phyloP scores from a whole-genome alignment of 30 jellyfish, hydroid and myxozoan genomes.

The Aurelia aurita region DNA sequence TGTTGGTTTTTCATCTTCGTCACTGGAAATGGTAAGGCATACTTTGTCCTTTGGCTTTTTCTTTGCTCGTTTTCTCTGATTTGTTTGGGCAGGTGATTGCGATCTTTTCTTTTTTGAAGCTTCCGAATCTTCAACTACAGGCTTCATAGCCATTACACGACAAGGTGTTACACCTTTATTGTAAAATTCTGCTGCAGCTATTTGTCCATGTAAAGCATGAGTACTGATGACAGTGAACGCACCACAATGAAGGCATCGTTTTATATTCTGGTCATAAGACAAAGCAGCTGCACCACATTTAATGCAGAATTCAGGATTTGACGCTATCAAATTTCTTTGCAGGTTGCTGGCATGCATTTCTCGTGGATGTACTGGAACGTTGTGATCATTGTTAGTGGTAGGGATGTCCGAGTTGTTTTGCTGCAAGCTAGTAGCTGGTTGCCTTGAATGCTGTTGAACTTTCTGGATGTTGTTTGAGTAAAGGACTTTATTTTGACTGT shows the following conservation, averaged over 20 bases:
- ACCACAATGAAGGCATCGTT: conserved; percentile 30
- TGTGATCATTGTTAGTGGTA: neutral
- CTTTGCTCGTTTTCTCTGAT: conserved; percentile 21
- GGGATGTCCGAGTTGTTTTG: neutral
- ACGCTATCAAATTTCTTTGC: neutral
- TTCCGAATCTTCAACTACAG: neutral
- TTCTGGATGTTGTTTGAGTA: conserved; percentile 1
- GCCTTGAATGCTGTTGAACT: neutral
- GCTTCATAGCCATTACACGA: too few species aligned
- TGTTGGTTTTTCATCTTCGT: conserved; percentile 46
- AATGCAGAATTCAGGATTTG: neutral
- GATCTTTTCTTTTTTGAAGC: neutral
- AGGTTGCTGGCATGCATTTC: neutral
- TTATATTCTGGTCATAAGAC: neutral
- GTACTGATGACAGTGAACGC: neutral
- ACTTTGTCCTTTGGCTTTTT: conserved; percentile 51
- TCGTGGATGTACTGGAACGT: neutral
- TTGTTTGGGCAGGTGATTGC: neutral
- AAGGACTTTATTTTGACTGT: conserved; percentile 29
- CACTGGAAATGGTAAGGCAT: conserved; percentile 84
- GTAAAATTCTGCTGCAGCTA: neutral
- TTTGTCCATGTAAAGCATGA: neutral
- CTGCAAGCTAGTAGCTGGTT: neutral
- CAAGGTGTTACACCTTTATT: neutral
- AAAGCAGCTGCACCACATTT: conserved; percentile 20